phyloP scores from a whole-genome alignment of 2,888 invertebrate species.

The Tanaodytes sp. region DNA sequence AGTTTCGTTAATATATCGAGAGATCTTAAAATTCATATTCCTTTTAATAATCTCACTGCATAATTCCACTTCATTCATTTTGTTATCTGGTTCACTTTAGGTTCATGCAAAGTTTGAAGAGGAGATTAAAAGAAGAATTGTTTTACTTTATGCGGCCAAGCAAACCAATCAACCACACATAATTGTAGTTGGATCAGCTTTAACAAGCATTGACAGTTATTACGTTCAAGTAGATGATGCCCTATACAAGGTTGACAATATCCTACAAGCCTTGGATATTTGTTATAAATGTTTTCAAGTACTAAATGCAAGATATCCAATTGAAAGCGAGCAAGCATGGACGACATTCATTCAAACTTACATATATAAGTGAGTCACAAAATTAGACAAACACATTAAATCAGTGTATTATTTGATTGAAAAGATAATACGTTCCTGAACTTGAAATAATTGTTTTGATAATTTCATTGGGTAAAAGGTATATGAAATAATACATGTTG shows the following conservation, averaged over 20 bases:
- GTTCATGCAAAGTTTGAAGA: background rate
- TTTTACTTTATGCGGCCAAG: background rate
- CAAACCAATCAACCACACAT: conserved; percentile 11
- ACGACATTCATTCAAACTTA: conserved; percentile 19
- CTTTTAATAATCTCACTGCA: too few species aligned
- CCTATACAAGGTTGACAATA: too few species aligned
- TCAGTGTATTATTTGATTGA: conserved; percentile 8
- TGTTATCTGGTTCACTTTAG: background rate
- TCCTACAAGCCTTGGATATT: too few species aligned
- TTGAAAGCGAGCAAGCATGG: conserved; percentile 31
- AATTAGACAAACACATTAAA: conserved; percentile 19
- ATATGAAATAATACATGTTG: too few species aligned
- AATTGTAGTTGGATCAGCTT: conserved; percentile 5
- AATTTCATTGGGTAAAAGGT: too few species aligned
- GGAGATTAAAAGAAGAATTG: conserved; percentile 3
- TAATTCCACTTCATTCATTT: background rate
- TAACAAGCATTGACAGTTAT: too few species aligned
- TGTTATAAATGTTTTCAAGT: too few species aligned
- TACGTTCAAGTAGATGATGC: too few species aligned
- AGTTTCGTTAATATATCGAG: background rate
- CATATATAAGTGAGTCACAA: conserved; percentile 7
- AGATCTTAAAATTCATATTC: too few species aligned
- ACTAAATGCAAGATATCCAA: too few species aligned
- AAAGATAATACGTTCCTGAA: too few species aligned
- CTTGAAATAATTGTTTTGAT: too few species aligned